A percentile compares a stretch with the other conserved stretches of the same genome.
These are phyloP conservation scores for Rhea pennata DNA, from an alignment of 2,113 vertebrate genomes.

Conservation along the genomic window DNA sequence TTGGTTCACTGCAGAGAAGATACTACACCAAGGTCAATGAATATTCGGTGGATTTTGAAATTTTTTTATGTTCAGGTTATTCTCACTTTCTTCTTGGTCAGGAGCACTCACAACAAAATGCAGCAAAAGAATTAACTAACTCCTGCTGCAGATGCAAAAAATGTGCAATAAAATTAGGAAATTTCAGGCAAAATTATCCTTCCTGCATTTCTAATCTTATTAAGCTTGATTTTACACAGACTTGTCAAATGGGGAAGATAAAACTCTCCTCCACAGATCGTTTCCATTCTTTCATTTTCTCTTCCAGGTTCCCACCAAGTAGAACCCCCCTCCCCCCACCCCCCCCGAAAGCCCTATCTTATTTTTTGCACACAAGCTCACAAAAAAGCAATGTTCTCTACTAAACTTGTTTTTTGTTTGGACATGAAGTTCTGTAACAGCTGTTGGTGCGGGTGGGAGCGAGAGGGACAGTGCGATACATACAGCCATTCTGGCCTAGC, in stretches of 20 bases:
- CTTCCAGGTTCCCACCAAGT: neutral
- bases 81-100: neutral
- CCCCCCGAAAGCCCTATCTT: neutral
- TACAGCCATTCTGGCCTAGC: neutral
- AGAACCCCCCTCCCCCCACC: neutral
- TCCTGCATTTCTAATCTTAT: neutral
- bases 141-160: neutral
- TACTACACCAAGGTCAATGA: neutral
- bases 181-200: slow-evolving; percentile 12
- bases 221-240: neutral
- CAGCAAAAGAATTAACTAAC: neutral
- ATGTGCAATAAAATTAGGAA: neutral
- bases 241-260: neutral
- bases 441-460: neutral
- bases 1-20: neutral
- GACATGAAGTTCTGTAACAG: neutral
- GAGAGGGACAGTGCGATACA: neutral
- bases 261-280: neutral
- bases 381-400: neutral
- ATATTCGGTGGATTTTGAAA: neutral
- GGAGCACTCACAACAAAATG: neutral
- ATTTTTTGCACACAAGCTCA: neutral
- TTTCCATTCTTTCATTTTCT: neutral
- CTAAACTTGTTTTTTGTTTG: neutral
- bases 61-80: neutral